Conservation (phyloP, 2,888 invertebrate species). For the Andrena marginata region DNA sequence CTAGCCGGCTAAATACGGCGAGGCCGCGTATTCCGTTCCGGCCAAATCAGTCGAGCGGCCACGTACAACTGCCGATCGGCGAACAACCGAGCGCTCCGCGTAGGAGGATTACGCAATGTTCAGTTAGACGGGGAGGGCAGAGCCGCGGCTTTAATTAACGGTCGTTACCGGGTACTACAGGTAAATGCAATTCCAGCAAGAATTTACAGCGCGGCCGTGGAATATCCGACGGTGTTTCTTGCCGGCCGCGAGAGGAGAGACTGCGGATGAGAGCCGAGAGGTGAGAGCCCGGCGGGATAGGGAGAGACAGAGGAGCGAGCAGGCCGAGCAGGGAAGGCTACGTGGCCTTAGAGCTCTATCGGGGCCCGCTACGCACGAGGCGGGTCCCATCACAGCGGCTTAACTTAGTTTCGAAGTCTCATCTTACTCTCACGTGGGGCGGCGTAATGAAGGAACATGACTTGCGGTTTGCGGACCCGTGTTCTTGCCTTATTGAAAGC, state of each 20-base stretch:
- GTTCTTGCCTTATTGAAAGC: slow-evolving; percentile 84
- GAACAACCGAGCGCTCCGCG: slow-evolving; percentile 27
- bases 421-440: slow-evolving; percentile 82
- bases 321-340: slow-evolving; percentile 36
- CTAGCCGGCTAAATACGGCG: slow-evolving; percentile 36
- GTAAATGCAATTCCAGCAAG: slow-evolving; percentile 67
- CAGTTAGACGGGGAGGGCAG: slow-evolving; percentile 36
- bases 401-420: slow-evolving; percentile 78
- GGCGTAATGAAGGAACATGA: slow-evolving; percentile 84
- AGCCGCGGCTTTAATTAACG: slow-evolving; percentile 67
- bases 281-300: slow-evolving; percentile 9
- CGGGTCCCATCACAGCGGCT: slow-evolving; percentile 73
- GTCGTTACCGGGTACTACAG: slow-evolving; percentile 53
- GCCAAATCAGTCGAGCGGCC: slow-evolving; percentile 33
- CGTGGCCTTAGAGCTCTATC: slow-evolving; percentile 58
- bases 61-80: slow-evolving; percentile 38
- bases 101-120: slow-evolving; percentile 62
- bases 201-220: slow-evolving; percentile 66
- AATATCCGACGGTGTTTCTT: slow-evolving; percentile 51
- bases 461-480: slow-evolving; percentile 82
- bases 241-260: slow-evolving; percentile 15
- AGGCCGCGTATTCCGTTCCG: background rate
- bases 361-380: slow-evolving; percentile 70
- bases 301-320: slow-evolving; percentile 37
- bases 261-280: background rate